These are phyloP conservation scores for Spea bombifrons DNA, from an alignment of 2,113 vertebrate species.

Conservation along the genomic window DNA sequence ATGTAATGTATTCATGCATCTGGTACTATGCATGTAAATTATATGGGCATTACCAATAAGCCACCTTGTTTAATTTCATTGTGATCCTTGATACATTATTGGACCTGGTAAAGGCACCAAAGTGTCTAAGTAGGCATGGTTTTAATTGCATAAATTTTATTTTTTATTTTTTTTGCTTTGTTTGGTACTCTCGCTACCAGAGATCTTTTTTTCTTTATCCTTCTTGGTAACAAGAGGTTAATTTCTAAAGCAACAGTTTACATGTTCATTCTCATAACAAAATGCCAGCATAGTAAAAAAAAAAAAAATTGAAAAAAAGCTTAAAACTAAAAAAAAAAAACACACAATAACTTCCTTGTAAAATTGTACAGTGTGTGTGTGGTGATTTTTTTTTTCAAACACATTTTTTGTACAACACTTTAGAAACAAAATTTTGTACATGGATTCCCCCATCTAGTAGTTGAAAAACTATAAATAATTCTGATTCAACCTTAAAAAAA, in stretches of 20 bases:
- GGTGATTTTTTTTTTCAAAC: conserved; percentile 80
- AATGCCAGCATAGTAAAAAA: conserved; percentile 79
- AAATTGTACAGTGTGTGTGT: conserved; percentile 91
- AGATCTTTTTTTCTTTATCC: no score
- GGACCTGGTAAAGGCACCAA: conserved; percentile 3
- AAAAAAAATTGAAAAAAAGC: conserved; percentile 63
- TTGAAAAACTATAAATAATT: conserved; percentile 75
- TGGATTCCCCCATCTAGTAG: conserved; percentile 65
- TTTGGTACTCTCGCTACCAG: neutral
- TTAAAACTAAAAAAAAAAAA: conserved; percentile 73
- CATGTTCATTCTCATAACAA: conserved; percentile 77
- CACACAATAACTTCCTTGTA: conserved; percentile 83
- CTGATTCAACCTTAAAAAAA: conserved; percentile 64
- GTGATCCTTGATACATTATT: neutral
- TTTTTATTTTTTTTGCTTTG: conserved; percentile 2
- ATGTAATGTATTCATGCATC: conserved; percentile 20
- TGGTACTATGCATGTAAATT: conserved; percentile 34
- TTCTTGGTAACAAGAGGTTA: neutral
- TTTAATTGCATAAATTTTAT: neutral
- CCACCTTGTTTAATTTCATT: neutral
- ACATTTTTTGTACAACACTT: conserved; percentile 83
- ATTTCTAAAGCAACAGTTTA: conserved; percentile 62
- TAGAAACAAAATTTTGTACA: conserved; percentile 82
- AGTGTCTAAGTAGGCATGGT: neutral
- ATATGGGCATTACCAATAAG: conserved; percentile 39